A percentile compares a stretch with the other conserved stretches of the same genome.
Evolutionary conservation across 2,888 invertebrate genomes (phyloP).

Genomic region (Macaria notata): DNA sequence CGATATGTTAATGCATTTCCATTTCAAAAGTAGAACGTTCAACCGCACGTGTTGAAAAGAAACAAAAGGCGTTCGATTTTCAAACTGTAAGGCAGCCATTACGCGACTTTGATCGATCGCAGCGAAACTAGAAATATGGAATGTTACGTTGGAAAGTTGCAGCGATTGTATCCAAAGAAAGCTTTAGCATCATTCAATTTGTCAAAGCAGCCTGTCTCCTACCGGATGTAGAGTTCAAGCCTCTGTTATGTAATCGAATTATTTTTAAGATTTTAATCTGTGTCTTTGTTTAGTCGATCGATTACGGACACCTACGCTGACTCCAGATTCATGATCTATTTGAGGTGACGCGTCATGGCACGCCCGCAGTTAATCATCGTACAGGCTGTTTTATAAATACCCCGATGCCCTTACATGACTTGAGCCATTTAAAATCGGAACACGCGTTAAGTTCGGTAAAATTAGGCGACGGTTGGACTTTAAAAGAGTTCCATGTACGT

Average conservation of each 20-base stretch:
- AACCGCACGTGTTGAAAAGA: slow-evolving; percentile 24
- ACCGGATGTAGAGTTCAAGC: slow-evolving; percentile 23
- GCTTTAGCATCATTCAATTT: slow-evolving; percentile 31
- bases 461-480: slow-evolving; percentile 14
- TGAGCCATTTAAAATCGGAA: slow-evolving; percentile 13
- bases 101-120: slow-evolving; percentile 16
- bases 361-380: slow-evolving; percentile 17
- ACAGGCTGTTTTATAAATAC: slow-evolving; percentile 19
- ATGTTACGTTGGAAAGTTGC: slow-evolving; percentile 33
- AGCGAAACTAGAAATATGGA: slow-evolving; percentile 16
- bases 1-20: slow-evolving; percentile 42
- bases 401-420: slow-evolving; percentile 15
- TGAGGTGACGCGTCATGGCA: slow-evolving; percentile 16
- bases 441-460: slow-evolving; percentile 11
- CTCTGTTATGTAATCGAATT: slow-evolving; percentile 23
- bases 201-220: slow-evolving; percentile 29
- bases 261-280: slow-evolving; percentile 17
- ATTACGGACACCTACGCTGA: slow-evolving; percentile 20
- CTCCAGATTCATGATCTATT: slow-evolving; percentile 26
- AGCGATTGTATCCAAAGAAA: slow-evolving; percentile 33
- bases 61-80: slow-evolving; percentile 20
- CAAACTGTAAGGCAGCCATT: slow-evolving; percentile 13
- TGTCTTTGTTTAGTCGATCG: slow-evolving; percentile 22
- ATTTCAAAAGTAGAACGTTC: slow-evolving; percentile 46
- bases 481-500: slow-evolving; percentile 14